phyloP scores from a whole-genome alignment of 2,113 vertebrate genomes.

The Engraulis encrasicolus region DNA sequence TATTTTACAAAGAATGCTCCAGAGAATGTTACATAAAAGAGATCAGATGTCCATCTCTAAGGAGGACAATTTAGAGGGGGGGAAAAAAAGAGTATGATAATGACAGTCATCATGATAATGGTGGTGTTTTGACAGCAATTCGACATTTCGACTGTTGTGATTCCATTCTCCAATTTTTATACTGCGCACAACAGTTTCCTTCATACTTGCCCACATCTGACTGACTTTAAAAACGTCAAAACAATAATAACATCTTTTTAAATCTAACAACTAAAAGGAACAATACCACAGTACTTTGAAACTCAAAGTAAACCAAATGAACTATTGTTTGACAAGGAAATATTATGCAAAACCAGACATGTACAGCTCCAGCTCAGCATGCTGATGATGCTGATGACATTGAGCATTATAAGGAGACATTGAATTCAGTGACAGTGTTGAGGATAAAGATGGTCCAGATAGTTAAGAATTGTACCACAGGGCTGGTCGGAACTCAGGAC shows the following conservation, averaged over 20 bases:
- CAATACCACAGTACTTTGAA: too few species aligned
- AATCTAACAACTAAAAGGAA: background rate
- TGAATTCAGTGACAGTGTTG: too few species aligned
- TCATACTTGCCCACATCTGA: background rate
- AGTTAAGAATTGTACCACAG: too few species aligned
- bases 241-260: background rate
- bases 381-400: background rate
- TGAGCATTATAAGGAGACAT: too few species aligned
- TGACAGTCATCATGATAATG: background rate
- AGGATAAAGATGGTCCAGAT: too few species aligned
- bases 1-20: background rate
- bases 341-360: background rate
- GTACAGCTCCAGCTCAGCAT: background rate
- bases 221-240: background rate
- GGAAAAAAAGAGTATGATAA: background rate
- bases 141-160: background rate
- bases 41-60: background rate
- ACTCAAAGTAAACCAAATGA: too few species aligned
- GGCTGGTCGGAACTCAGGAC: too few species aligned
- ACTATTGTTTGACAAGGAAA: background rate
- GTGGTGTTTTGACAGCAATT: background rate
- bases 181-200: background rate
- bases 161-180: background rate
- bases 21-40: background rate
- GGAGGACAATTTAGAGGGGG: background rate